Percentiles rank a stretch among this genome's conserved stretches.
phyloP scores from a whole-genome alignment of 1,140 invertebrate genomes.

The Asbolus verrucosus region DNA sequence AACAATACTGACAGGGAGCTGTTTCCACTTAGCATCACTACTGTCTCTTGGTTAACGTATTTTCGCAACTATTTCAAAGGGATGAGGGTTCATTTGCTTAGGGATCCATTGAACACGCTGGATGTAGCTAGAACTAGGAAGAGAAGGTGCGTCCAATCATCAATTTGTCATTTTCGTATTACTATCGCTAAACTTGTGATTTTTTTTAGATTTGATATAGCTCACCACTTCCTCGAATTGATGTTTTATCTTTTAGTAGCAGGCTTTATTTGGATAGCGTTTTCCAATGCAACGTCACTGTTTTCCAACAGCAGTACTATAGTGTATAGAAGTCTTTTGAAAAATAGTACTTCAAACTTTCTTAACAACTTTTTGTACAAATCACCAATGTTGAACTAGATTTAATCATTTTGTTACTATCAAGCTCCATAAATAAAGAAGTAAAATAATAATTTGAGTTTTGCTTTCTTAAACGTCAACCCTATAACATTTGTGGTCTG shows the following conservation, averaged over 20 bases:
- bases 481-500: too few species aligned
- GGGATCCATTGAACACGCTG: constrained; percentile 71
- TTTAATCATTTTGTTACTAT: too few species aligned
- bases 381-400: too few species aligned
- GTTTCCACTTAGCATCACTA: constrained; percentile 77
- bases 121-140: constrained; percentile 63
- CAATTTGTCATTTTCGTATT: neutral
- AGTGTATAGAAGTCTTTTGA: too few species aligned
- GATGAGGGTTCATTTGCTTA: constrained; percentile 71
- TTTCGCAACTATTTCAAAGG: constrained; percentile 71
- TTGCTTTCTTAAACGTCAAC: too few species aligned
- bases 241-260: constrained; percentile 5
- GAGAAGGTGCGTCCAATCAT: constrained; percentile 3
- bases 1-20: constrained; percentile 69
- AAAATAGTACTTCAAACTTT: too few species aligned
- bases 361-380: too few species aligned
- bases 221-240: neutral
- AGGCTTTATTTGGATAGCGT: too few species aligned
- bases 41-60: constrained; percentile 72
- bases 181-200: neutral
- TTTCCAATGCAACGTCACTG: too few species aligned
- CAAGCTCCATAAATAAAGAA: too few species aligned
- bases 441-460: too few species aligned
- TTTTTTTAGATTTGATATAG: constrained; percentile 9
- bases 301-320: too few species aligned